These are phyloP conservation scores for Centropristis striata DNA, from an alignment of 2,113 vertebrate genomes.

Conservation along the genomic window DNA sequence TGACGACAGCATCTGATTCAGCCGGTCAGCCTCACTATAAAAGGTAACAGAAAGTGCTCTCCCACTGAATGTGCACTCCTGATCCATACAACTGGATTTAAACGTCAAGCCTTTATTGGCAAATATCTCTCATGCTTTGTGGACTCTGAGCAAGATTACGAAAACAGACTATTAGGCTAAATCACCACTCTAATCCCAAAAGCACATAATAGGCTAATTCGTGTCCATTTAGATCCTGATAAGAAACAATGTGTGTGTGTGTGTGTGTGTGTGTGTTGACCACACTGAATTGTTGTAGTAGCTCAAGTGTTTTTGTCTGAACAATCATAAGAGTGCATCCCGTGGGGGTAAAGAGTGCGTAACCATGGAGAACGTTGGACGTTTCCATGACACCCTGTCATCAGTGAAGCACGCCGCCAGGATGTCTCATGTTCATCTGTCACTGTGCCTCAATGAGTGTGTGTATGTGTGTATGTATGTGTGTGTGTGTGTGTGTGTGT, in stretches of 20 bases:
- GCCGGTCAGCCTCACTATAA: not conserved
- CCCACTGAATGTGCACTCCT: conserved; percentile 18
- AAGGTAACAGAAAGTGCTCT: conserved; percentile 27
- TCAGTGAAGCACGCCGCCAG: conserved; percentile 64
- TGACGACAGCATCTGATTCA: conserved; percentile 25
- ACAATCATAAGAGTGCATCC: conserved; percentile 73
- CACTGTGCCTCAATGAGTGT: conserved; percentile 31
- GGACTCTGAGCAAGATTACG: conserved; percentile 45
- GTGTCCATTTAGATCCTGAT: conserved; percentile 76
- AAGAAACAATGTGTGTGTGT: conserved; percentile 50
- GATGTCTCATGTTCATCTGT: conserved; percentile 77
- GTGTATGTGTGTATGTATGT: conserved; percentile 32
- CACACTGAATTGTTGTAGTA: conserved; percentile 55
- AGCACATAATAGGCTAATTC: conserved; percentile 75
- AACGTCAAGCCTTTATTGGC: conserved; percentile 47
- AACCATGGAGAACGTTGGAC: conserved; percentile 80
- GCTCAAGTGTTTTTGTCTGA: conserved; percentile 70
- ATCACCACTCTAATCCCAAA: conserved; percentile 69
- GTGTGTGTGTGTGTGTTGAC: conserved; percentile 42
- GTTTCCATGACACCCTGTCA: conserved; percentile 83
- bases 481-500: not conserved
- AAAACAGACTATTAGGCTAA: conserved; percentile 66
- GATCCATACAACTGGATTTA: conserved; percentile 31
- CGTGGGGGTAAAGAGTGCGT: conserved; percentile 73
- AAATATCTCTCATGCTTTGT: conserved; percentile 45